Percentiles rank a stretch among this genome's conserved stretches.
Evolutionary conservation across 2,113 vertebrate species (phyloP).

Genomic region (Chaetura pelagica): DNA sequence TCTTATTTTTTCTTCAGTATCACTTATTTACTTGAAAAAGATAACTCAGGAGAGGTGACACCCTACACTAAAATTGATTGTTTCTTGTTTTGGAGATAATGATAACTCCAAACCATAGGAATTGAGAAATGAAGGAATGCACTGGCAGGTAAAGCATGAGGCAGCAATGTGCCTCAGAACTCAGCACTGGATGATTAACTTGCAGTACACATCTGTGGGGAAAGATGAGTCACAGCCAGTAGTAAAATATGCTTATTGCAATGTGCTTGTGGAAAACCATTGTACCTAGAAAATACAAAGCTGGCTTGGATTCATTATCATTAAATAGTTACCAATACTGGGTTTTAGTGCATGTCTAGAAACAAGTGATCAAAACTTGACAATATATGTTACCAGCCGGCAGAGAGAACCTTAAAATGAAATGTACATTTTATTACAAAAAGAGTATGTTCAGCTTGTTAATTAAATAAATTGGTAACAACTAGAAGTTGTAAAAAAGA

Average conservation of each 20-base stretch:
- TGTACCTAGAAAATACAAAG: neutral
- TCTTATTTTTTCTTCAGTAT: neutral
- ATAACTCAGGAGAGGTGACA: neutral
- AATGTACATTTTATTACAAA: neutral
- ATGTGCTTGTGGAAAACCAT: neutral
- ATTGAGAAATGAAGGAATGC: neutral
- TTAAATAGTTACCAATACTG: neutral
- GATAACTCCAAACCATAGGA: neutral
- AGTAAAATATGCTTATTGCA: neutral
- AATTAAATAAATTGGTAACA: neutral
- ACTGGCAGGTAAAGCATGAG: rapidly evolving
- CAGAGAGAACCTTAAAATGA: neutral
- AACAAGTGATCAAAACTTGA: neutral
- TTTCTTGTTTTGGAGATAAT: neutral
- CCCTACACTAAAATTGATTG: neutral
- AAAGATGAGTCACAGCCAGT: neutral
- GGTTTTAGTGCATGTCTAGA: neutral
- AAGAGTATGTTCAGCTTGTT: neutral
- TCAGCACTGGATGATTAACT: neutral
- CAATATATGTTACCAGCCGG: neutral
- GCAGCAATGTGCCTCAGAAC: neutral
- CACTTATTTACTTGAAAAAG: neutral
- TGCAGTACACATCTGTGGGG: neutral
- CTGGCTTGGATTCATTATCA: neutral
- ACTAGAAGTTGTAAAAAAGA: neutral